Conservation (phyloP, 2,797 vertebrate species). For the Aplochiton taeniatus region DNA sequence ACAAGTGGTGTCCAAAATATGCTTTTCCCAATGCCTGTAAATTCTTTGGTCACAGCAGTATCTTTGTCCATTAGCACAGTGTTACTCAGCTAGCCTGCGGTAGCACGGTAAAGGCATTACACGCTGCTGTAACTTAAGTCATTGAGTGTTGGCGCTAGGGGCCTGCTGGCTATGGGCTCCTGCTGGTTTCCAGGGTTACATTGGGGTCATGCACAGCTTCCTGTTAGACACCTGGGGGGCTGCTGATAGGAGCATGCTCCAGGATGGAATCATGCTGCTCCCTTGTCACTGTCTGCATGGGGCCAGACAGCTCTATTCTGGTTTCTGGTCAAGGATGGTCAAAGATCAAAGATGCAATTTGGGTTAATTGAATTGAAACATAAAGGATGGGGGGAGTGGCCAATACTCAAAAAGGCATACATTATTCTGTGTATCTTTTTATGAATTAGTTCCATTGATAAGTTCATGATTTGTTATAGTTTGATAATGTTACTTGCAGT, state of each 20-base stretch:
- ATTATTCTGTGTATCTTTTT: too few species aligned
- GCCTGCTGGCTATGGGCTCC: slow-evolving; percentile 40
- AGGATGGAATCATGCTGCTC: slow-evolving; percentile 8
- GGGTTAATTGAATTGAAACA: too few species aligned
- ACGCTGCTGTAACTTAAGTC: slow-evolving; percentile 58
- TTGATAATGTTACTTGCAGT: too few species aligned
- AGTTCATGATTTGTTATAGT: too few species aligned
- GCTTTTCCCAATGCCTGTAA: slow-evolving; percentile 52
- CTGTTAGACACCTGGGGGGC: slow-evolving; percentile 2
- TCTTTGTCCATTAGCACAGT: slow-evolving; percentile 43
- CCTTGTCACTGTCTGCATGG: too few species aligned
- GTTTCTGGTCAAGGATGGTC: too few species aligned
- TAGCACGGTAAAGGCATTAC: slow-evolving; percentile 67
- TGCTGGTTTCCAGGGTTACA: slow-evolving; percentile 50
- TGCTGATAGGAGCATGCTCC: slow-evolving; percentile 12
- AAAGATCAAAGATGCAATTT: too few species aligned
- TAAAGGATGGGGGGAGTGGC: too few species aligned
- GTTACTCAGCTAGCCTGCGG: slow-evolving; percentile 30
- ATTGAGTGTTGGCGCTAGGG: slow-evolving; percentile 47
- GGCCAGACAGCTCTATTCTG: too few species aligned
- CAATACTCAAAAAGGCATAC: too few species aligned
- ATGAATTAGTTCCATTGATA: too few species aligned
- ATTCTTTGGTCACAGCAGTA: slow-evolving; percentile 34
- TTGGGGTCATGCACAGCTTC: slow-evolving; percentile 47
- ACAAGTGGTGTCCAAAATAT: slow-evolving; percentile 52